Conservation (phyloP, 2,797 vertebrate species). For the Clarias pachynema region DNA sequence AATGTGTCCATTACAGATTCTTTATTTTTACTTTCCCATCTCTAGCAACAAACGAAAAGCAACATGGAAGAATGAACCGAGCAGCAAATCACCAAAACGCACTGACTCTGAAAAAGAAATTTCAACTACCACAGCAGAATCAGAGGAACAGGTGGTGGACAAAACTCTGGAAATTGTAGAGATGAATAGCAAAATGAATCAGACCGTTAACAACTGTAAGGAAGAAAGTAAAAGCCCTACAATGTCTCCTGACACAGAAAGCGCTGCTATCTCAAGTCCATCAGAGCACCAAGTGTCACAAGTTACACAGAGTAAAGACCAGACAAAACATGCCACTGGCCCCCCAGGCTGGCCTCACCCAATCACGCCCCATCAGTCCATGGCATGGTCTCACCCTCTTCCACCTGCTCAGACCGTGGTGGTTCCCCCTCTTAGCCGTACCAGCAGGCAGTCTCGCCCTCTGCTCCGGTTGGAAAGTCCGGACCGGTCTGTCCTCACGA, state of each 20-base stretch:
- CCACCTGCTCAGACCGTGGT: slow-evolving; percentile 65
- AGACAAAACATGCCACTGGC: slow-evolving; percentile 1
- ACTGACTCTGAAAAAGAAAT: slow-evolving; percentile 45
- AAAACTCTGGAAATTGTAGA: slow-evolving; percentile 6
- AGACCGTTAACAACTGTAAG: not conserved
- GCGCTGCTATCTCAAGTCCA: not conserved
- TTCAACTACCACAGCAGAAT: slow-evolving; percentile 11
- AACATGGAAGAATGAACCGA: slow-evolving; percentile 32
- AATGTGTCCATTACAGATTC: not conserved
- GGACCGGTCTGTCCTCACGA: slow-evolving; percentile 54
- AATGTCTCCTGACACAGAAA: slow-evolving; percentile 51
- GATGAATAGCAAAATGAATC: slow-evolving; percentile 51
- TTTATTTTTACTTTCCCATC: slow-evolving; percentile 27
- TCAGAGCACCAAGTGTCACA: slow-evolving; percentile 38
- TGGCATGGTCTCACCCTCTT: slow-evolving; percentile 49
- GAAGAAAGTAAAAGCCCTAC: slow-evolving; percentile 35
- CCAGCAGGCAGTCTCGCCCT: slow-evolving; percentile 56
- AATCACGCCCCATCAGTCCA: slow-evolving; percentile 37
- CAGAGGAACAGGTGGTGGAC: not conserved
- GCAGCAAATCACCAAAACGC: slow-evolving; percentile 58
- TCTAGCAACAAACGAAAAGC: slow-evolving; percentile 65
- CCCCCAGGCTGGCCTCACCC: slow-evolving; percentile 31
- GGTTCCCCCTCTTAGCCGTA: slow-evolving; percentile 66
- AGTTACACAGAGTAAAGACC: slow-evolving; percentile 37
- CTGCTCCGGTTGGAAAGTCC: slow-evolving; percentile 42